Evolutionary conservation across 2,797 vertebrate genomes (phyloP).

Genomic region (Gephyroberyx darwinii): DNA sequence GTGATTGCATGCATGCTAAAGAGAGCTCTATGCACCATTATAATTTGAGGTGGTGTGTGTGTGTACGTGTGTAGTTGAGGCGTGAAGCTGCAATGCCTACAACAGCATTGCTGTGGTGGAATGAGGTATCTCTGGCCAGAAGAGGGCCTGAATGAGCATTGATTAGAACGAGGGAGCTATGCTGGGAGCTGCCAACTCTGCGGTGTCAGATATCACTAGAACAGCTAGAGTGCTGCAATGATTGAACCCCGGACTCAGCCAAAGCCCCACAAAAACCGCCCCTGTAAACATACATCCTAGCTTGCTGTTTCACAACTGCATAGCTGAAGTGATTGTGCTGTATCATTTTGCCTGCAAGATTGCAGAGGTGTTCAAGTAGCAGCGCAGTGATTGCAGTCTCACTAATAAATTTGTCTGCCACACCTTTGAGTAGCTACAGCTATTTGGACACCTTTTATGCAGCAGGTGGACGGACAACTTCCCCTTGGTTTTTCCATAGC

Average conservation of each 20-base stretch:
- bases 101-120: constrained; percentile 16
- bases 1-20: neutral
- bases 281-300: neutral
- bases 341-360: neutral
- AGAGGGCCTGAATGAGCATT: constrained; percentile 29
- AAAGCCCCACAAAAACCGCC: neutral
- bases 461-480: neutral
- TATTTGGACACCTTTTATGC: neutral
- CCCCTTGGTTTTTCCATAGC: neutral
- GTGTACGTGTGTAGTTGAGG: neutral
- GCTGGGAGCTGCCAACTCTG: constrained; percentile 41
- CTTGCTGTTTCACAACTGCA: neutral
- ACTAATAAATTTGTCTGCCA: neutral
- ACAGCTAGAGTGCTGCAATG: constrained; percentile 54
- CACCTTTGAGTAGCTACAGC: neutral
- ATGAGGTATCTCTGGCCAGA: constrained; percentile 15
- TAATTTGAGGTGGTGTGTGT: neutral
- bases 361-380: no score
- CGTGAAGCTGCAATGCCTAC: neutral
- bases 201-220: constrained; percentile 40
- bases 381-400: neutral
- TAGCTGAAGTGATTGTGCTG: neutral
- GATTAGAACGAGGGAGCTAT: constrained; percentile 39
- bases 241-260: constrained; percentile 15
- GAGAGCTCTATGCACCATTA: neutral